Base-by-base conservation (phyloP, 2,888 invertebrate species). In the Scaptomyza tumidula region DNA sequence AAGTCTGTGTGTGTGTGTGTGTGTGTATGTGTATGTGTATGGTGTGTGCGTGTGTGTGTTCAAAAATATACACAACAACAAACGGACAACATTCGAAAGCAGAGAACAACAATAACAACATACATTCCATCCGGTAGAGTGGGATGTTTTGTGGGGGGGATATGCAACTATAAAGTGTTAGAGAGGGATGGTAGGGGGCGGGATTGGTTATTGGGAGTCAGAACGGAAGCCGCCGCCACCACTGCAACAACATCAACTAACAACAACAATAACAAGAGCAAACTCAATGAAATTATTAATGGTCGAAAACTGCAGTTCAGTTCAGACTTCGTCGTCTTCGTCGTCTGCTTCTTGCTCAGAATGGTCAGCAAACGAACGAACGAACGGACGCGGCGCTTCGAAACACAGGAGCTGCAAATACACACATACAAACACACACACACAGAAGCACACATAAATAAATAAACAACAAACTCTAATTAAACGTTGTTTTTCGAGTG, bases 381-480 rank as follows among this genome's bases (percentile, higher is more conserved):
- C 37, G n/a, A n/a, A 37, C 35, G 37, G 65, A 70, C 57, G 59
- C 57, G 59, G 70, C 50, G 62, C 53, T 35, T 27, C 56, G 27
- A 10, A 0, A 46, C 33, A 59, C 67, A 57, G 43, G 19, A 70
- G 71, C 59, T 33, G 37, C 37, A 48, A 37, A 29, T 19, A 59
- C 55, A 33, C 5, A 64, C 27, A 52, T 39, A 43, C 55, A 19
- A n/a, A n/a, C 6, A 60, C 27, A 52, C 44, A 64, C 46, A 61
- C 39, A 57, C 31, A 45, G 53, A 52, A 24, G 27, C 39, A 16
- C 39, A 16, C 27, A 27, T 55, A 75, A 69, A 74, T 74, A 83
- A 86, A 72, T 76, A 81, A 83, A 76, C 78, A 84, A 83, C 72
- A 84, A 84, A 86, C 83, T 84, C 83, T 84, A 84, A 84, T 84